Conservation (phyloP, 2,797 vertebrate species). For the Premnoplex brunnescens region DNA sequence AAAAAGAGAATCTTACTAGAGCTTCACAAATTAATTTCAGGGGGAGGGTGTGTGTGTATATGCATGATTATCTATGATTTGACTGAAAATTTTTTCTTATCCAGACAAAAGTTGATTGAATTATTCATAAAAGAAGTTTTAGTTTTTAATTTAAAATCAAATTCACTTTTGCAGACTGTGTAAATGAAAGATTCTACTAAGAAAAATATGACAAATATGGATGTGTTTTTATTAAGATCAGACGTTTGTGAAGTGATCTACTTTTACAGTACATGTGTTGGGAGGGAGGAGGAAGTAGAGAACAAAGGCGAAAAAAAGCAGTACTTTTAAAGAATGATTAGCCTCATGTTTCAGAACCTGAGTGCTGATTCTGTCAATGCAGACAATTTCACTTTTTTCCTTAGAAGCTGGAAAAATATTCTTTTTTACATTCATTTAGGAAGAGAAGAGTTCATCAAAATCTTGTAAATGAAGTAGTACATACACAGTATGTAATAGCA, state of each 20-base stretch:
- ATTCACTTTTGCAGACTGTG: not conserved
- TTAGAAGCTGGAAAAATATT: not conserved
- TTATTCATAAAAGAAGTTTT: not conserved
- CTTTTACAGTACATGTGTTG: not conserved
- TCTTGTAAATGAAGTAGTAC: not conserved
- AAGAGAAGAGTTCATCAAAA: not conserved
- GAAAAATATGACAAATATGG: not conserved
- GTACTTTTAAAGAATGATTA: not conserved
- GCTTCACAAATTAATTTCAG: not conserved
- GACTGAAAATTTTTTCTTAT: not conserved
- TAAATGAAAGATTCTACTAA: slow-evolving; percentile 14
- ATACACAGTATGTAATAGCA: not conserved
- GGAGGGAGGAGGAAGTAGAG: not conserved
- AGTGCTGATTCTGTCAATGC: not conserved
- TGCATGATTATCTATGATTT: not conserved
- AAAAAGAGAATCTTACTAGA: not conserved
- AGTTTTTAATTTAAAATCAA: not conserved
- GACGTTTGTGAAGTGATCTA: not conserved
- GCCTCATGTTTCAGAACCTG: not conserved
- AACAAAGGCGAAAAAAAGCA: not conserved
- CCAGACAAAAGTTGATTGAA: not conserved
- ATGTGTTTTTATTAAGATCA: slow-evolving; percentile 26
- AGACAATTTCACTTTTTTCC: not conserved
- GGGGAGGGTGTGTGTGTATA: not conserved
- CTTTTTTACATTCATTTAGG: not conserved